Conservation (phyloP, 1,140 invertebrate genomes). For the Micrasema minimum region DNA sequence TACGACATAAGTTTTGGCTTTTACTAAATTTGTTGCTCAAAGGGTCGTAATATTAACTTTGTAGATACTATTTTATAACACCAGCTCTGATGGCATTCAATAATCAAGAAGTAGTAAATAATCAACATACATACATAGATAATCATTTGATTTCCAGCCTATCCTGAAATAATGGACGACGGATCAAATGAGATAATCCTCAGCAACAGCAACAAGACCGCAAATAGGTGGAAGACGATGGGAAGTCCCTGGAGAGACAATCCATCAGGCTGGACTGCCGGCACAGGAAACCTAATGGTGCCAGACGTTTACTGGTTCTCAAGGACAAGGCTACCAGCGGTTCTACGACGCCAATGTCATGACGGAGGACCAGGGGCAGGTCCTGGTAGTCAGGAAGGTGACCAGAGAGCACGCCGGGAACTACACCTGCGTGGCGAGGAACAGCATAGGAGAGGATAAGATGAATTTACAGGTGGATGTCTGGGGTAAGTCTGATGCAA, state of each 20-base stretch:
- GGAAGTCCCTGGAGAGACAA: constrained; percentile 59
- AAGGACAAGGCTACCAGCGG: constrained; percentile 56
- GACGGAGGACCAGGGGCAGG: constrained; percentile 57
- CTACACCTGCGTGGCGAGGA: constrained; percentile 63
- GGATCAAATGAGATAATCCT: constrained; percentile 1
- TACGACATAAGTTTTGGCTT: too few relatives aligned
- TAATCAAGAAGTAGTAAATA: too few relatives aligned
- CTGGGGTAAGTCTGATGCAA: constrained; percentile 60
- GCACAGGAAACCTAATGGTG: constrained; percentile 57
- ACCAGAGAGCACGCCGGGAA: constrained; percentile 58
- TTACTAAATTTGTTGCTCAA: too few relatives aligned
- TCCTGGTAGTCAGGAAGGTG: constrained; percentile 55
- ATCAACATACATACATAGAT: too few relatives aligned
- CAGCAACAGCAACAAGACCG: constrained; percentile 9
- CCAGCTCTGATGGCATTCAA: too few relatives aligned
- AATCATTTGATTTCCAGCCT: constrained; percentile 32
- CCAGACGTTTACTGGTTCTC: constrained; percentile 49
- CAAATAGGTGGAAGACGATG: constrained; percentile 44
- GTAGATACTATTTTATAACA: too few relatives aligned
- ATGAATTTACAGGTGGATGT: constrained; percentile 60
- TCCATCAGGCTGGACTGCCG: constrained; percentile 61
- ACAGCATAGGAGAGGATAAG: constrained; percentile 58
- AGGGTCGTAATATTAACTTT: too few relatives aligned
- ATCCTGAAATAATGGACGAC: constrained; percentile 35
- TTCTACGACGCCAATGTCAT: constrained; percentile 60